phyloP scores from a whole-genome alignment of 2,888 invertebrate genomes.

The Steinernema hermaphroditum region DNA sequence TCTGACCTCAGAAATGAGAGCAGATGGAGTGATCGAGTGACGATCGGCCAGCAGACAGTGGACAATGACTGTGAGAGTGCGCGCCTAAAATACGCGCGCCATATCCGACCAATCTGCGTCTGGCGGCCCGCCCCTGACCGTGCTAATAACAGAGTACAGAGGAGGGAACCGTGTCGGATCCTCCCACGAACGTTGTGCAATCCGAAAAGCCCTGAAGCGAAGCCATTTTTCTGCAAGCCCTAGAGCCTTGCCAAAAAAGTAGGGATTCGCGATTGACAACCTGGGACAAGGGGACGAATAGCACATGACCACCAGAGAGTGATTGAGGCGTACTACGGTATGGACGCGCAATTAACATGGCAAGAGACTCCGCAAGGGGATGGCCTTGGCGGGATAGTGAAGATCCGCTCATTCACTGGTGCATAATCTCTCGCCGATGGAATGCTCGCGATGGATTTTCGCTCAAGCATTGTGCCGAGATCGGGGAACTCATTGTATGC shows the following conservation, averaged over 20 bases:
- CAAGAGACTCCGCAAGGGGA: conserved; percentile 18
- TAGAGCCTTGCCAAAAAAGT: not conserved
- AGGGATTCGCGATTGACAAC: not conserved
- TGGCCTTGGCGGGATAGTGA: conserved; percentile 10
- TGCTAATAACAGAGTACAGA: conserved; percentile 15
- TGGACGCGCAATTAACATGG: conserved; percentile 16
- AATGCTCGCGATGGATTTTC: conserved; percentile 15
- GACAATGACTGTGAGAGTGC: conserved; percentile 22
- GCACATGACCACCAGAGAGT: not conserved
- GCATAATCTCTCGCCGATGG: conserved; percentile 15
- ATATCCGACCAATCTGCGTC: conserved; percentile 19
- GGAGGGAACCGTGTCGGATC: not conserved
- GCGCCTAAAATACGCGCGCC: conserved; percentile 18
- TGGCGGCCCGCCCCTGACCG: conserved; percentile 29
- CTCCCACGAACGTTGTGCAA: conserved; percentile 7
- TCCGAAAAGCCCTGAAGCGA: not conserved
- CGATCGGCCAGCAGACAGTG: conserved; percentile 22
- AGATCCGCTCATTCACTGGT: conserved; percentile 19
- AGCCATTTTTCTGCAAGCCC: not conserved
- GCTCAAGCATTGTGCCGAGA: conserved; percentile 27
- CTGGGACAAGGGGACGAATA: not conserved
- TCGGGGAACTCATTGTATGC: conserved; percentile 1
- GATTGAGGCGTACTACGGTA: not conserved
- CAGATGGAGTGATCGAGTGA: conserved; percentile 30
- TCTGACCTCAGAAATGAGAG: conserved; percentile 25